Evolutionary conservation across 2,797 vertebrate species (phyloP).

Genomic region (Lacerta bilineata): DNA sequence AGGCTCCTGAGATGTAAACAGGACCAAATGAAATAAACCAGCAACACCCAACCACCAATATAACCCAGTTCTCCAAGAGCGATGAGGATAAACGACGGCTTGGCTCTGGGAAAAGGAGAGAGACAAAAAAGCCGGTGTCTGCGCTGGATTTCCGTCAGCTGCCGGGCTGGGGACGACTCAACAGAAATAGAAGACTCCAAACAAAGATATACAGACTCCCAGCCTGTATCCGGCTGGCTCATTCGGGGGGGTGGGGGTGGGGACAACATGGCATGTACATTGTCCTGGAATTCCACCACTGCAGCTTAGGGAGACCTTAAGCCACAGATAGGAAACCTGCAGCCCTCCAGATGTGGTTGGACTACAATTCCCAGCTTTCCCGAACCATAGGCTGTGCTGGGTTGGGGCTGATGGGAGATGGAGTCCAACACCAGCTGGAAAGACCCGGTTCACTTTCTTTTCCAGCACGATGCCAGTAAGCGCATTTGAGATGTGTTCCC

Average conservation of each 20-base stretch:
- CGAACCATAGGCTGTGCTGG: background rate
- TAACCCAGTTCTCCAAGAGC: background rate
- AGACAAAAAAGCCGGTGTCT: background rate
- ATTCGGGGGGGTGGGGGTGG: no score
- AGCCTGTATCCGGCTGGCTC: background rate
- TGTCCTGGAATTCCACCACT: background rate
- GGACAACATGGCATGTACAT: no score
- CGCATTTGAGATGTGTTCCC: no score
- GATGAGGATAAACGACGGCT: background rate
- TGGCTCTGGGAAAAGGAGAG: background rate
- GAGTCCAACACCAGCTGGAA: no score
- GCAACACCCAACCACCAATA: background rate
- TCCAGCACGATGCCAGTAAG: no score
- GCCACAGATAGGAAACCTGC: background rate
- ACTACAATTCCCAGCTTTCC: background rate
- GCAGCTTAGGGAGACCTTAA: background rate
- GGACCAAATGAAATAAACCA: background rate
- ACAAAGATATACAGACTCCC: background rate
- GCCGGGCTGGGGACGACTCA: background rate
- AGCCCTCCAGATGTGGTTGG: background rate
- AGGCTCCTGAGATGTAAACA: background rate
- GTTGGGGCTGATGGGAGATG: background rate
- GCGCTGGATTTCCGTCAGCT: background rate
- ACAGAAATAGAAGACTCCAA: background rate
- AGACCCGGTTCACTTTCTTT: background rate